Percentiles rank a stretch among this genome's conserved stretches.
These are phyloP conservation scores for Paracanthobrama guichenoti DNA, from an alignment of 2,113 vertebrate species.

Conservation along the genomic window DNA sequence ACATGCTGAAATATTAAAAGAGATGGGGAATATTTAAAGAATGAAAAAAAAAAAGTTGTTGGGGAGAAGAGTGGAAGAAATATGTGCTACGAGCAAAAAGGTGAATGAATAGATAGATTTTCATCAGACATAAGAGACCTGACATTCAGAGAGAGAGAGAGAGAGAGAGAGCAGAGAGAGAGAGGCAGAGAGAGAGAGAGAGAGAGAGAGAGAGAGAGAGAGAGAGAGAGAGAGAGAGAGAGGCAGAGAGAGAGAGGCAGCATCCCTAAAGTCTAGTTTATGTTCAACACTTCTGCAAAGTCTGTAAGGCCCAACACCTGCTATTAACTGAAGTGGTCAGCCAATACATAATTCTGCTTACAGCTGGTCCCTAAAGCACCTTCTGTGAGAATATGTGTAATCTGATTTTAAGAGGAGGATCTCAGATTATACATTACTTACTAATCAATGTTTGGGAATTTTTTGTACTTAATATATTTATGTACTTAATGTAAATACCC, in stretches of 20 bases:
- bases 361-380: neutral
- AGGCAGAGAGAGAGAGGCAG: slow-evolving; percentile 1
- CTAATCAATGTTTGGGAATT: neutral
- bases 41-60: neutral
- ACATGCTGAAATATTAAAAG: slow-evolving; percentile 13
- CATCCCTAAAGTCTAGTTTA: slow-evolving; percentile 15
- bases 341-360: neutral
- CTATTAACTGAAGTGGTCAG: slow-evolving; percentile 1
- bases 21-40: neutral
- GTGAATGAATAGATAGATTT: slow-evolving; percentile 26
- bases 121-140: slow-evolving; percentile 52
- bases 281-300: slow-evolving; percentile 28
- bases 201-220: neutral
- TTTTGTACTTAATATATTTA: too few species aligned
- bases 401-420: neutral
- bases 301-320: neutral
- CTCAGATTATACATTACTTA: neutral
- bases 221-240: neutral
- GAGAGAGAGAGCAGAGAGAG: neutral
- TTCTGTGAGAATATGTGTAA: neutral
- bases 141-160: slow-evolving; percentile 49
- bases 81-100: slow-evolving; percentile 7
- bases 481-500: too few species aligned
- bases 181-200: slow-evolving; percentile 6
- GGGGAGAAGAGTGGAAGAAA: slow-evolving; percentile 25